phyloP scores from a whole-genome alignment of 2,113 vertebrate species.

The Mesoclemmys tuberculata region DNA sequence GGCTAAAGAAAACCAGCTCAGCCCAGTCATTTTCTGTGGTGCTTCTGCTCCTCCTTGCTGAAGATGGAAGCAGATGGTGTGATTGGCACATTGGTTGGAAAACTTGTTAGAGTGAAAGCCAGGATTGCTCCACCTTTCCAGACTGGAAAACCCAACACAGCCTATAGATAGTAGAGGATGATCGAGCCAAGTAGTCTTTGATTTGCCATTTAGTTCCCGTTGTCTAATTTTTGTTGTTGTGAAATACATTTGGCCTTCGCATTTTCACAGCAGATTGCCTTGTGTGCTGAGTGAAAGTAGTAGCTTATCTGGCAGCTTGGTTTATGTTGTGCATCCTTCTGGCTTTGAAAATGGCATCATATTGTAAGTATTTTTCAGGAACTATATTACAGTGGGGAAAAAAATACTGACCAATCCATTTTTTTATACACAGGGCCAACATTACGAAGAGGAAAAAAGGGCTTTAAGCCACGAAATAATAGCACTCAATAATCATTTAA shows the following conservation, averaged over 20 bases:
- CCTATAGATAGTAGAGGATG: background rate
- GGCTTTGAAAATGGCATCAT: background rate
- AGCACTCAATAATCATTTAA: slow-evolving; percentile 95
- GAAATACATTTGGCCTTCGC: background rate
- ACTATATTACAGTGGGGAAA: background rate
- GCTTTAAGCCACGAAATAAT: slow-evolving; percentile 94
- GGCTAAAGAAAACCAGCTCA: background rate
- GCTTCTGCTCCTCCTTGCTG: background rate
- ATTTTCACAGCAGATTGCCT: background rate
- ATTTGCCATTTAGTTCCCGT: background rate
- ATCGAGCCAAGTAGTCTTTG: background rate
- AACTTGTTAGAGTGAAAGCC: background rate
- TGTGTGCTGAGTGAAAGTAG: background rate
- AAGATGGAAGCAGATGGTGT: background rate
- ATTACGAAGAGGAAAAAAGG: slow-evolving; percentile 95
- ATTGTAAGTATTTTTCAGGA: background rate
- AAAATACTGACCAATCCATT: slow-evolving; percentile 44
- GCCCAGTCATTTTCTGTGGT: background rate
- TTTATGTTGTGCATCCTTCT: background rate
- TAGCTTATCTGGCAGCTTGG: background rate
- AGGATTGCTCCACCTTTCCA: background rate
- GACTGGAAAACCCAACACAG: background rate
- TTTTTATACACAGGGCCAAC: slow-evolving; percentile 85
- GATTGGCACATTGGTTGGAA: background rate
- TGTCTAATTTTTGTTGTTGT: background rate